These are phyloP conservation scores for Conchocele bisecta DNA, from an alignment of 2,888 invertebrate genomes.

Conservation along the genomic window DNA sequence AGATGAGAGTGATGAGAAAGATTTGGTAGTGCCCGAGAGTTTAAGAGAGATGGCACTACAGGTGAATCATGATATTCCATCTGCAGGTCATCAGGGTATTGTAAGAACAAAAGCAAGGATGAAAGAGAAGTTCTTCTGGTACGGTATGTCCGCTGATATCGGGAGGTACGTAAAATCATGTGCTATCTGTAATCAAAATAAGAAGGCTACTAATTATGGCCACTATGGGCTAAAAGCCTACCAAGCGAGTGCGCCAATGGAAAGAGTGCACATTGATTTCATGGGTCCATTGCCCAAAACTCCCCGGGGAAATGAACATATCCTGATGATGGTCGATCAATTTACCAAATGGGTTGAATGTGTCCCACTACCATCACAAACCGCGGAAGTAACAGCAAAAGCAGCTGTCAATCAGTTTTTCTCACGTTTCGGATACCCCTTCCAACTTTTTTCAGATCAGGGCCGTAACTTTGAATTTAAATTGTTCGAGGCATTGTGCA, in stretches of 20 bases:
- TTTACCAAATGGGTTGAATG: slow-evolving; percentile 39
- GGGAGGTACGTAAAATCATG: slow-evolving; percentile 3
- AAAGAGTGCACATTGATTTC: slow-evolving; percentile 34
- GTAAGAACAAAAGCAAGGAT: neutral
- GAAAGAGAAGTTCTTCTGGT: slow-evolving; percentile 9
- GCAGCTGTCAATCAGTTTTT: slow-evolving; percentile 24
- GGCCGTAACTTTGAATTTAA: slow-evolving; percentile 25
- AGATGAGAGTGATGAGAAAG: neutral
- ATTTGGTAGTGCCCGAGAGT: no score
- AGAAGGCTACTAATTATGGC: neutral
- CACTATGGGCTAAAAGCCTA: slow-evolving; percentile 84
- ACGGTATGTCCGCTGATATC: no score
- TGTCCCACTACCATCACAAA: slow-evolving; percentile 22
- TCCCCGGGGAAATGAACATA: slow-evolving; percentile 7
- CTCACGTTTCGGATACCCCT: slow-evolving; percentile 18
- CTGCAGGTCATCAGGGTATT: no score
- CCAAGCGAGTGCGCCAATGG: slow-evolving; percentile 87
- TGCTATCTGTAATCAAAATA: slow-evolving; percentile 9
- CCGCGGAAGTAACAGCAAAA: slow-evolving; percentile 21
- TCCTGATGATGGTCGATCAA: slow-evolving; percentile 32
- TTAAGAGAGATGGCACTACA: no score
- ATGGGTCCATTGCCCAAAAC: slow-evolving; percentile 29
- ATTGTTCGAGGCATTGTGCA: slow-evolving; percentile 13
- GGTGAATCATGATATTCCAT: no score
- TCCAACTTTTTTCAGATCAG: slow-evolving; percentile 22